Conservation (phyloP, 1,140 invertebrate species). For the Uloborus diversus region DNA sequence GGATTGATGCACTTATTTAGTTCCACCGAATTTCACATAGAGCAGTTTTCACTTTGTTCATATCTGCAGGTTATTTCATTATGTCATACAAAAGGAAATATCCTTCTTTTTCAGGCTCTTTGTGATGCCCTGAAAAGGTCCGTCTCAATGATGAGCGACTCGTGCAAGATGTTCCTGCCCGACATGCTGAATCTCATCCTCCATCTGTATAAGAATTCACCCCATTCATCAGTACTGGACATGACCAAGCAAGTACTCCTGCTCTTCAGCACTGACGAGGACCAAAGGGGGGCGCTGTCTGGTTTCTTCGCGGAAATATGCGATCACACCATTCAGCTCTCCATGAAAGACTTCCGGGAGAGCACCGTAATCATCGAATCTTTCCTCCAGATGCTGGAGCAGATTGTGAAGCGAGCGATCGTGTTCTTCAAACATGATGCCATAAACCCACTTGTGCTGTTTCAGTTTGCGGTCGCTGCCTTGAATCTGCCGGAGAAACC, state of each 20-base stretch:
- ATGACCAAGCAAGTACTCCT: slow-evolving; percentile 73
- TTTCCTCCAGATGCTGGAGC: slow-evolving; percentile 51
- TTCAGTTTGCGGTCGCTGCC: slow-evolving; percentile 66
- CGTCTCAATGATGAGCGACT: slow-evolving; percentile 74
- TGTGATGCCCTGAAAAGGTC: slow-evolving; percentile 76
- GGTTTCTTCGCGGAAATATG: slow-evolving; percentile 56
- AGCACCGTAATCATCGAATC: slow-evolving; percentile 56
- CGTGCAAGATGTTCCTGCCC: slow-evolving; percentile 72
- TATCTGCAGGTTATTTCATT: background rate
- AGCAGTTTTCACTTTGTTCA: no score
- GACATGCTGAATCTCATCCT: slow-evolving; percentile 76
- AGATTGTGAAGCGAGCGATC: slow-evolving; percentile 29
- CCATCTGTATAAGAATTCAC: slow-evolving; percentile 74
- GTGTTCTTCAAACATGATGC: slow-evolving; percentile 39
- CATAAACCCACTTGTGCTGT: slow-evolving; percentile 39
- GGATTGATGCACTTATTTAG: no score
- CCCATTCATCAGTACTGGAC: slow-evolving; percentile 75
- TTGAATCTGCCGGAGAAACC: slow-evolving; percentile 72
- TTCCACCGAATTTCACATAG: no score
- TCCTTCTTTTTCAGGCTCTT: slow-evolving; percentile 70
- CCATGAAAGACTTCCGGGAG: slow-evolving; percentile 55
- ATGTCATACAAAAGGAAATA: no score
- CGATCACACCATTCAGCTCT: slow-evolving; percentile 45
- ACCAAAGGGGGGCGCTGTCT: slow-evolving; percentile 40
- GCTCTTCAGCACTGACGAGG: slow-evolving; percentile 59